Evolutionary conservation across 37 sponge, comb jelly and placozoan genomes (phyloP).

Genomic region (Sycon ciliatum): DNA sequence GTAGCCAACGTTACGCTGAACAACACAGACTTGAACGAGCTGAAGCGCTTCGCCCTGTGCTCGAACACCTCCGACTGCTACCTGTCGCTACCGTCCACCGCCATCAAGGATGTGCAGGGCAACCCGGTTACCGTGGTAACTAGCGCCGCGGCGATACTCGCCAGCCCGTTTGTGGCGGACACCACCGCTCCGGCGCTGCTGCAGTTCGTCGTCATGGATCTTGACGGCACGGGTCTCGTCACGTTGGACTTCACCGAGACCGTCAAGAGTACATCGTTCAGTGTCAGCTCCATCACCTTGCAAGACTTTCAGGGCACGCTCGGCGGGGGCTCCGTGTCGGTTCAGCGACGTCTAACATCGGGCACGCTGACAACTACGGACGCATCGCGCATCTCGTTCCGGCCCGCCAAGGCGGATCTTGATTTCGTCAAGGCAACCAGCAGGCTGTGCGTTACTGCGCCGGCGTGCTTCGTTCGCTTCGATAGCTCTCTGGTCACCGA

Average conservation of each 20-base stretch:
- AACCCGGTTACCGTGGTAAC: no score
- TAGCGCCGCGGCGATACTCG: no score
- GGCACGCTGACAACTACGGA: no score
- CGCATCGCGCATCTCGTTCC: no score
- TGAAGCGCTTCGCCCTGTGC: constrained; percentile 36
- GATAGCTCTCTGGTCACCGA: constrained; percentile 34
- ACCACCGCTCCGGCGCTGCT: constrained; percentile 43
- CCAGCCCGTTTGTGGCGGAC: constrained; percentile 34
- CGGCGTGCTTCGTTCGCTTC: constrained; percentile 67
- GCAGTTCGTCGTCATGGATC: constrained; percentile 53
- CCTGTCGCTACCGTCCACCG: constrained; percentile 40
- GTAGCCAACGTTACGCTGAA: no score
- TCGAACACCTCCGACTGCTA: constrained; percentile 44
- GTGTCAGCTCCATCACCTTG: background rate
- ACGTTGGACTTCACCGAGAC: constrained; percentile 69
- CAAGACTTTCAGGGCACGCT: constrained; percentile 21
- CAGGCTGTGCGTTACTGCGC: constrained; percentile 35
- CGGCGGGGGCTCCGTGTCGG: background rate
- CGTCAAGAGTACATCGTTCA: constrained; percentile 20
- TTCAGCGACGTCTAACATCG: constrained; percentile 34
- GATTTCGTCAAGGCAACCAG: constrained; percentile 51
- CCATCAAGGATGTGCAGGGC: constrained; percentile 66
- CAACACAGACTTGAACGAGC: background rate
- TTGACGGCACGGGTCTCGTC: constrained; percentile 43
- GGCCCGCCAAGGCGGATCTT: constrained; percentile 55